Base-by-base conservation (phyloP, 2,888 invertebrate species). In the Meta bourneti region DNA sequence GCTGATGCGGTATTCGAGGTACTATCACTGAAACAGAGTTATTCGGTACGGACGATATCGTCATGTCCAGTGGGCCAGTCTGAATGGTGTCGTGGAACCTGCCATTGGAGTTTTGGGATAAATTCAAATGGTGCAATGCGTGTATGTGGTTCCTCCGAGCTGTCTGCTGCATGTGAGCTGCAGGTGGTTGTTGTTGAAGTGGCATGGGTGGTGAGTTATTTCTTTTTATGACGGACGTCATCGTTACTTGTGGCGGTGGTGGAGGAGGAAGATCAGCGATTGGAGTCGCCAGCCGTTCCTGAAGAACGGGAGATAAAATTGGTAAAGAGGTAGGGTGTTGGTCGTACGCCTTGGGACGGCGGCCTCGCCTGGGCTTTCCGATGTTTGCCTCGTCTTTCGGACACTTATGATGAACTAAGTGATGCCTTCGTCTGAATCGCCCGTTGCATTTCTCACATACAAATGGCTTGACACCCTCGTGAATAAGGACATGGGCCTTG, bases 391-490 rank as follows among this genome's bases (percentile, higher is more conserved):
- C 93, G 51, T 94, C 94, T 48, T 95, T 95, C 34, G 96, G 96
- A 94, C 98, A 98, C 94, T 98, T 97, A 95, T 97, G 97, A 94
- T 97, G 97, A 95, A 97, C 96, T 79, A 98, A 96, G 94, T 98
- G 98, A 95, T 98, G 98, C 95, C 98, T 96, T 94, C 98, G 96
- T 49, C 98, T 96, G 95, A 98, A 98, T 93, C 97, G 96, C 93
- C 97, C 96, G 93, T 96, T 97, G 94, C 98, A 98, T n/a, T 97
- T 96, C 8, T 96, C 96, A 95, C 98, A 98, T 83, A 96, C 96
- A 95, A 97, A 98, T 0, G 98, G 98, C 94, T 98, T 98, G 95
- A 98, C 97, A 70, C 98, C 98, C 94, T 97, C 97, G 95, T 98
- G 98, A 87, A 98, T 97, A 93, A 98, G 95, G 94, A 97, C 96